Evolutionary conservation across 2,113 vertebrate species (phyloP), one percentile per base, ranked within the genome.

Genomic region (Lamprotornis superbus): DNA sequence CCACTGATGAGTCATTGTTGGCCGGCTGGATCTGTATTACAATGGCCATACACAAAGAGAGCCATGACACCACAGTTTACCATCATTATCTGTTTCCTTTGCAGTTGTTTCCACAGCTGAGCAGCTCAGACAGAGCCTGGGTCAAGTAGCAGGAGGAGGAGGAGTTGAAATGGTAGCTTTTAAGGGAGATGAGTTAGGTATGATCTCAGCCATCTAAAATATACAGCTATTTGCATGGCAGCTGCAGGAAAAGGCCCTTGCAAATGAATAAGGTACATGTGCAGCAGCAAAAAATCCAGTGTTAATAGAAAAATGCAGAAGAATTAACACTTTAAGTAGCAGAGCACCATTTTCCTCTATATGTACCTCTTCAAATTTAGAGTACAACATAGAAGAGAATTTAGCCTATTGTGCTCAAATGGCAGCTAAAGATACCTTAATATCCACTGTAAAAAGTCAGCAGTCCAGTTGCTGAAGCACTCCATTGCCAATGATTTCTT

Each of bases 1-100:
- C 69, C 92, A 83, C 71, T 95, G 92, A 91, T 80, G 95, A 95
- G 90, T 96, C 95, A 90, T 27, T 93, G 67, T 87, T 95, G 94
- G 87, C 93, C 70, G 75, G 85, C 64, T 92, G 12, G 57, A 7
- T 50, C 71, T 57, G 20, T 75, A 15, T 91, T 81, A 92, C 70
- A 92, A 93, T 33, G 64, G 60, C 33, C 53, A 39, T 78, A 13
- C 23, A 83, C 30, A 92, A 87, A 80, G 52, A 49, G 37, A 88
- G 37, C 52, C 28, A 25, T 11, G 90, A 87, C 89, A 90, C 10
- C 31, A 77, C 74, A 71, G 88, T 89, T 91, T 83, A 71, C 59
- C 46, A 15, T 67, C 56, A 91, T 95, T 77, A 80, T 47, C 71
- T 76, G 53, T 52, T 90, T 75, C 78, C 70, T 76, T 75, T 55